Percentiles rank a stretch among this genome's conserved stretches.
phyloP scores from a whole-genome alignment of 2,113 vertebrate species.

The Oriolus oriolus region DNA sequence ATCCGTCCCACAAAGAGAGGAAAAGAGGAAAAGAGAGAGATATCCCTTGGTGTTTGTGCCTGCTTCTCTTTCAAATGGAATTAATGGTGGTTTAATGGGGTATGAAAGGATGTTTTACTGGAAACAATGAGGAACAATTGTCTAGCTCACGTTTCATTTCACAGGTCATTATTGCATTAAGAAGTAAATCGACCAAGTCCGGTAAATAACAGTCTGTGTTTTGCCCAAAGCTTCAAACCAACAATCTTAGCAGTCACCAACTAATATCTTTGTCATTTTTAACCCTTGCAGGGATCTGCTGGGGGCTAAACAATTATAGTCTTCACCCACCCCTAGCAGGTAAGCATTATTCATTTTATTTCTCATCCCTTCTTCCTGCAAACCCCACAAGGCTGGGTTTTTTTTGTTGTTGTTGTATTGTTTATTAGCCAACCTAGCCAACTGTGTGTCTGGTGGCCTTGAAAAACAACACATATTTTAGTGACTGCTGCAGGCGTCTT shows the following conservation, averaged over 20 bases:
- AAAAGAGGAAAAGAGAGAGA: conserved; percentile 33
- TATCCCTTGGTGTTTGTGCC: conserved; percentile 47
- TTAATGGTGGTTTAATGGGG: conserved; percentile 83
- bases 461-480: conserved; percentile 76
- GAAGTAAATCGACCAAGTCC: conserved; percentile 85
- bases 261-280: conserved; percentile 79
- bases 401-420: conserved; percentile 71
- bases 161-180: conserved; percentile 89
- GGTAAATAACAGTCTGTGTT: conserved; percentile 82
- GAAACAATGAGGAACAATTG: conserved; percentile 85
- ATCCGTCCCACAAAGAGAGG: not conserved
- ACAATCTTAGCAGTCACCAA: conserved; percentile 70
- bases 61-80: conserved; percentile 76
- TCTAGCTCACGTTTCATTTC: conserved; percentile 85
- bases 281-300: conserved; percentile 78
- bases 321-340: conserved; percentile 74
- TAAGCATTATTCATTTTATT: conserved; percentile 76
- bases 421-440: conserved; percentile 74
- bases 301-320: conserved; percentile 76
- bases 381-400: conserved; percentile 56
- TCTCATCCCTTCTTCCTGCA: conserved; percentile 61
- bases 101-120: conserved; percentile 82
- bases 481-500: conserved; percentile 70
- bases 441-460: conserved; percentile 71
- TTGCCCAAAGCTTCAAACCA: conserved; percentile 78